Evolutionary conservation across 1,140 invertebrate genomes (phyloP).

Genomic region (Drosophila asahinai): DNA sequence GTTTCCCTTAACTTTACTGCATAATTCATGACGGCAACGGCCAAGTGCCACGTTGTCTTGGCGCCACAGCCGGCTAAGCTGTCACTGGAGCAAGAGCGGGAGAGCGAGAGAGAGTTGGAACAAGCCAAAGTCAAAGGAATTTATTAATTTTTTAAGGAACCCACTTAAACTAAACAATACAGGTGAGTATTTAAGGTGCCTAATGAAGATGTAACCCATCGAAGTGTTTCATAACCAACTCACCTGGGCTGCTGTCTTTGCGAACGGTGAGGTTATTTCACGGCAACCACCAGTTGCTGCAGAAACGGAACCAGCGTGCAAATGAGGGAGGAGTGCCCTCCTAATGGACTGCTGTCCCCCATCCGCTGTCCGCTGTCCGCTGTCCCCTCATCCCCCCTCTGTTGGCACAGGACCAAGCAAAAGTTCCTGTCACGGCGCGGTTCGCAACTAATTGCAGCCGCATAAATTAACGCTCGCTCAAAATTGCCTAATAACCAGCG

Average conservation of each 20-base stretch:
- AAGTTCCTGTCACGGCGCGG: slow-evolving; percentile 32
- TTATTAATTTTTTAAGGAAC: slow-evolving; percentile 15
- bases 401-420: slow-evolving; percentile 58
- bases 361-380: not conserved
- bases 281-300: slow-evolving; percentile 47
- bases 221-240: slow-evolving; percentile 28
- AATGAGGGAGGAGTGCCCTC: slow-evolving; percentile 1
- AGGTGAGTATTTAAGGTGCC: not conserved
- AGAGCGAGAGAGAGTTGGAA: slow-evolving; percentile 2
- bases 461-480: slow-evolving; percentile 60
- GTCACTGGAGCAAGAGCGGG: slow-evolving; percentile 2
- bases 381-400: not conserved
- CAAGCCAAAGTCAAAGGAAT: slow-evolving; percentile 22
- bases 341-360: slow-evolving; percentile 8
- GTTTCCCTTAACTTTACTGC: not conserved
- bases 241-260: slow-evolving; percentile 9
- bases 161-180: not conserved
- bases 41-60: slow-evolving; percentile 21
- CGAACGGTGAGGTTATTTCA: slow-evolving; percentile 18
- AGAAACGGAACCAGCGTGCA: not conserved
- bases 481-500: slow-evolving; percentile 44
- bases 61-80: slow-evolving; percentile 22
- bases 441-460: slow-evolving; percentile 61
- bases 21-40: slow-evolving; percentile 33
- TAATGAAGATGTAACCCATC: not conserved